A percentile compares a stretch with the other conserved stretches of the same genome.
Evolutionary conservation across 2,888 invertebrate species (phyloP).

Genomic region (Ornithoptera priamus): DNA sequence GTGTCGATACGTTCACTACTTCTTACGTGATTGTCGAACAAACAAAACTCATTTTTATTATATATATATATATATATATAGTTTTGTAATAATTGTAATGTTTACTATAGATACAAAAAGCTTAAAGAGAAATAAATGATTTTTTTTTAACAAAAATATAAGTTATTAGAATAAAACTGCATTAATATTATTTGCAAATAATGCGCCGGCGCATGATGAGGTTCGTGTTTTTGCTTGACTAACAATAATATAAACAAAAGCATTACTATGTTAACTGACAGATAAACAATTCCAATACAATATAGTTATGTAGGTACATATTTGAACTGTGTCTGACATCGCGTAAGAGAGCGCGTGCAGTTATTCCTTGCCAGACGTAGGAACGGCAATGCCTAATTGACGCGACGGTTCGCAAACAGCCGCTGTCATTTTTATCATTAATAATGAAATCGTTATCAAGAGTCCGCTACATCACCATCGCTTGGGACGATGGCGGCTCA

Average conservation of each 20-base stretch:
- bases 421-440: conserved; percentile 65
- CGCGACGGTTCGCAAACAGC: conserved; percentile 47
- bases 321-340: conserved; percentile 1
- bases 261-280: conserved; percentile 9
- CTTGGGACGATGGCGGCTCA: conserved; percentile 57
- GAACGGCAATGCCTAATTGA: conserved; percentile 23
- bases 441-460: conserved; percentile 67
- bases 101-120: not conserved
- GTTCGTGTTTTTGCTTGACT: conserved; percentile 19
- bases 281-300: conserved; percentile 18
- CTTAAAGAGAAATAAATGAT: not conserved
- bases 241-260: conserved; percentile 18
- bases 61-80: too few relatives aligned
- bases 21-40: too few relatives aligned
- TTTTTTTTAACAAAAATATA: not conserved
- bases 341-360: conserved; percentile 7
- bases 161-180: not conserved
- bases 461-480: conserved; percentile 54
- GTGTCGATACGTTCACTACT: too few relatives aligned
- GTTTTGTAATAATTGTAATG: too few relatives aligned
- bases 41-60: too few relatives aligned
- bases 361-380: conserved; percentile 17
- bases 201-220: conserved; percentile 4
- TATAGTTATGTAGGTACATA: conserved; percentile 12
- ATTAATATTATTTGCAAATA: not conserved